Evolutionary conservation across 1,140 invertebrate genomes (phyloP).

Genomic region (Cardiocondyla obscurior): DNA sequence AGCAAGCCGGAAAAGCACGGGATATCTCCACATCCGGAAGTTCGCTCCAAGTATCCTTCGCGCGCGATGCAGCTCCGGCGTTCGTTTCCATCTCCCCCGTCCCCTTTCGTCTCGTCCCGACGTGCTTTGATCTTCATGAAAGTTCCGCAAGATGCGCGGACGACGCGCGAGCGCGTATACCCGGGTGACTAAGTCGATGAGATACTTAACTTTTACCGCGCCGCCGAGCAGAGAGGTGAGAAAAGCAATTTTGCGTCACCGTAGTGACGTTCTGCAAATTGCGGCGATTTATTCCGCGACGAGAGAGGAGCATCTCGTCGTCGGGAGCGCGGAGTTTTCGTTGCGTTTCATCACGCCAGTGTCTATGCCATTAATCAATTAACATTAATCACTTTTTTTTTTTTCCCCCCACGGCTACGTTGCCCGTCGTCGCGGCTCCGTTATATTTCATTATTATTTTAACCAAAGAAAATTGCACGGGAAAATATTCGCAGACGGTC

Average conservation of each 20-base stretch:
- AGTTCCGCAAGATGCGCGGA: conserved; percentile 48
- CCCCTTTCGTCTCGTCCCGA: background rate
- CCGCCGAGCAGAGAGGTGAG: conserved; percentile 40
- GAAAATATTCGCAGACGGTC: background rate
- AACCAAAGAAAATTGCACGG: background rate
- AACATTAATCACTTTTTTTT: background rate
- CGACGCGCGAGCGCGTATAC: conserved; percentile 18
- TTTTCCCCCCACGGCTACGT: background rate
- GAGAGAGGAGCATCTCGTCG: background rate
- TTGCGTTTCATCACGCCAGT: conserved; percentile 10
- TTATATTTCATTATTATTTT: background rate
- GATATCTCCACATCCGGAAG: conserved; percentile 51
- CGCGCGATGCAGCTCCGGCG: conserved; percentile 31
- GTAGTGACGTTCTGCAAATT: conserved; percentile 54
- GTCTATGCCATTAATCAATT: conserved; percentile 28
- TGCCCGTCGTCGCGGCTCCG: background rate
- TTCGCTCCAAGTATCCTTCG: conserved; percentile 52
- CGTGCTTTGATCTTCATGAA: conserved; percentile 55
- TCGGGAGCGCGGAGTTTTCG: conserved; percentile 13
- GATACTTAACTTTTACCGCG: conserved; percentile 58
- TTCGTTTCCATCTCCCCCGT: background rate
- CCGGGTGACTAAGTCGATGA: conserved; percentile 52
- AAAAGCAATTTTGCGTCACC: conserved; percentile 55
- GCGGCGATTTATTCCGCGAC: conserved; percentile 41
- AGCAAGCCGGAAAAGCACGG: conserved; percentile 20